Evolutionary conservation across 2,888 invertebrate species (phyloP), one percentile per base, ranked within the genome.

Genomic region (Pharmacophagus antenor): DNA sequence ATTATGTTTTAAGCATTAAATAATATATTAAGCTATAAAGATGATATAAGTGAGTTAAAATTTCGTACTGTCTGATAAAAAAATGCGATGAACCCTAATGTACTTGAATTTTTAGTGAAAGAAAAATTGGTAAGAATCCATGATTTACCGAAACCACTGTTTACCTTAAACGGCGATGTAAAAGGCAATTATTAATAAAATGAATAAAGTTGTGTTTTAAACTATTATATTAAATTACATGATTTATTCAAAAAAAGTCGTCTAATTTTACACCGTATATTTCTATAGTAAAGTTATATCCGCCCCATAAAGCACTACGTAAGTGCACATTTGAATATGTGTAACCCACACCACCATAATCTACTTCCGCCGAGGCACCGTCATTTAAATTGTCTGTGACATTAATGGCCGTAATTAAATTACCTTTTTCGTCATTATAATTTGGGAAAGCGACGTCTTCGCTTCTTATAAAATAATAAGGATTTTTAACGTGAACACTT

Each of bases 201-300:
- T 1, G 15, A 31, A 31, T 31, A 31, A 12, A 10, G 31, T 12
- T 31, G 15, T 12, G 3, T 31, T 31, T 31, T 25, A 12, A 10
- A 3, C n/a, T 37, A 15, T n/a, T n/a, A 37, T n/a, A n/a, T 37
- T n/a, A n/a, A n/a, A n/a, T n/a, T n/a, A n/a, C n/a, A n/a, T n/a
- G n/a, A n/a, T n/a, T 41, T 17, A 49, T 46, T 22, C 7, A 59
- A 42, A 54, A 20, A 22, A 25, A 42, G 17, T 59, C 53, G 0
- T 31, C 21, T 21, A 59, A 49, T 63, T 70, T 64, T 2, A 69
- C 21, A 18, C 79, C 79, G 62, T 74, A 77, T 42, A 79, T 74
- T 60, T 75, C 70, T 17, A 77, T 58, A 17, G 74, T 76, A 59
- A 72, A 79, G 65, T 77, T 77, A 51, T 70, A 76, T 4, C 77